phyloP scores from a whole-genome alignment of 2,113 vertebrate genomes.

The Pelvicachromis taeniatus region DNA sequence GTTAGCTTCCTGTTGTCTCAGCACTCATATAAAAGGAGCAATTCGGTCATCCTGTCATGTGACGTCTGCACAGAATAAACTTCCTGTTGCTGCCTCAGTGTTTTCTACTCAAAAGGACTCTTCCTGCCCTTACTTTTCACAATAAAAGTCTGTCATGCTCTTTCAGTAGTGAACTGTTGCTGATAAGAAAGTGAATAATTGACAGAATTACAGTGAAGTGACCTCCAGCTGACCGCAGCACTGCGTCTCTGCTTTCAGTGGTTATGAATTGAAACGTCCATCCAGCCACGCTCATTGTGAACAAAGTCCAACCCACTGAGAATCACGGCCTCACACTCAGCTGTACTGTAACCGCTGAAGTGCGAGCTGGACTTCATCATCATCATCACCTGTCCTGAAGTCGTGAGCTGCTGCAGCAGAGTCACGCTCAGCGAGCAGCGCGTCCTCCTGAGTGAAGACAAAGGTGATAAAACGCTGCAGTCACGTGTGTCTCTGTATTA shows the following conservation, averaged over 20 bases:
- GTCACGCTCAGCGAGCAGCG: not conserved
- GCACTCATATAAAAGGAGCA: accelerated
- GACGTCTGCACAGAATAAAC: not conserved
- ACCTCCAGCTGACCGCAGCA: not conserved
- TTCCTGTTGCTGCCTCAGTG: not conserved
- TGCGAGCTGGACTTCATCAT: not conserved
- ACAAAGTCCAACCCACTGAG: not conserved
- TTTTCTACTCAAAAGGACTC: not conserved
- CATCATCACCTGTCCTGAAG: not conserved
- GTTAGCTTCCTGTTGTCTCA: not conserved
- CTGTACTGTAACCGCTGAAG: not conserved
- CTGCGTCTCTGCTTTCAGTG: not conserved
- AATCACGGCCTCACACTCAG: not conserved
- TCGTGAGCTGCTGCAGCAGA: not conserved
- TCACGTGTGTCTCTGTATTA: not conserved
- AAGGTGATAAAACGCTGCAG: not conserved
- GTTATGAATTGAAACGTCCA: not conserved
- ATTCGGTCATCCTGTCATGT: not conserved
- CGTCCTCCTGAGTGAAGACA: not conserved
- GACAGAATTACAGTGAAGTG: not conserved
- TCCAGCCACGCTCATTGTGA: not conserved
- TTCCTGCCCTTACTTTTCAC: not conserved
- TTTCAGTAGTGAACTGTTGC: not conserved
- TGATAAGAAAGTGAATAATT: not conserved
- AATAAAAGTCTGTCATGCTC: not conserved